These are phyloP conservation scores for Psilanteris sp. DNA, from an alignment of 1,140 invertebrate species.

Conservation along the genomic window DNA sequence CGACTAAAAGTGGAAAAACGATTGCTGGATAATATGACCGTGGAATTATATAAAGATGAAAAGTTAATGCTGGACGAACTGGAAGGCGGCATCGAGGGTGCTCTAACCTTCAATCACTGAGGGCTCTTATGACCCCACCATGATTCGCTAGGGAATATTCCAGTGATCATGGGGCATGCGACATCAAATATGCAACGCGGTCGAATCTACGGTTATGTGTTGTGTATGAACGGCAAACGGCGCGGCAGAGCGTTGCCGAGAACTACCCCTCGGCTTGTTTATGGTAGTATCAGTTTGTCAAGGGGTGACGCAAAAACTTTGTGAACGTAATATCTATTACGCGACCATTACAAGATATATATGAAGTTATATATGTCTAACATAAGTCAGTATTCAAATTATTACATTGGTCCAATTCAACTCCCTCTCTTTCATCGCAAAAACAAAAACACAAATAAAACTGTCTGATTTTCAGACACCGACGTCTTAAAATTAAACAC, in stretches of 20 bases:
- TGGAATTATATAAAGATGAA: conserved; percentile 79
- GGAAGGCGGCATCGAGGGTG: conserved; percentile 68
- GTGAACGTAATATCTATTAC: conserved; percentile 56
- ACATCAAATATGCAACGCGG: conserved; percentile 78
- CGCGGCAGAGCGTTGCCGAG: conserved; percentile 45
- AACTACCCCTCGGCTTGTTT: conserved; percentile 64
- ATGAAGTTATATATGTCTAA: no score
- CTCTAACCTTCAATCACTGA: conserved; percentile 80
- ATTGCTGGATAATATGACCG: conserved; percentile 60
- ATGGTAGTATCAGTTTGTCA: conserved; percentile 76
- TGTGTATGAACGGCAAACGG: conserved; percentile 60
- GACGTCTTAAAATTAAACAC: no score
- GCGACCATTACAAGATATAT: conserved; percentile 50
- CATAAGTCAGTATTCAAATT: no score
- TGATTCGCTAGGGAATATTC: conserved; percentile 78
- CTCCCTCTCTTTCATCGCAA: no score
- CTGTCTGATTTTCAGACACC: no score
- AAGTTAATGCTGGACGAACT: conserved; percentile 75
- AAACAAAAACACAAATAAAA: no score
- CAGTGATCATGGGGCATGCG: conserved; percentile 76
- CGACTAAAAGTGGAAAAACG: conserved; percentile 36
- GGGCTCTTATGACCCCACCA: conserved; percentile 76
- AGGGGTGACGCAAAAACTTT: conserved; percentile 64
- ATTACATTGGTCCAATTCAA: no score
- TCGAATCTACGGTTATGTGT: conserved; percentile 79